Percentiles rank a stretch among this genome's conserved stretches.
Conservation (phyloP, 2,797 vertebrate genomes). For the Natrix natrix region DNA sequence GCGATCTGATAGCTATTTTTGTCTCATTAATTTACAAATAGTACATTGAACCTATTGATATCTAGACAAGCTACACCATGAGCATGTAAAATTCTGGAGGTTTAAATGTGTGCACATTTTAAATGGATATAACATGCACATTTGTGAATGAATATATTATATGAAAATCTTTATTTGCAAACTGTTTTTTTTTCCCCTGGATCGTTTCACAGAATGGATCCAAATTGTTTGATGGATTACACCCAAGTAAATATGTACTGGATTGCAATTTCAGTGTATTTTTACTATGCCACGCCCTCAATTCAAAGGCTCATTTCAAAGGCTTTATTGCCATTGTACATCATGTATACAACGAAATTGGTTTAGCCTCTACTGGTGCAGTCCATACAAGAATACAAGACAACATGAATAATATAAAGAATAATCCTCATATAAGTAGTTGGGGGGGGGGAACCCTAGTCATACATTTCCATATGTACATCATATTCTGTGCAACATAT, state of each 20-base stretch:
- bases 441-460: too few relatives aligned
- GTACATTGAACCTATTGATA: not conserved
- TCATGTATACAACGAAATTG: too few relatives aligned
- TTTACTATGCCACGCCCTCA: conserved; percentile 31
- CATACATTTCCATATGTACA: too few relatives aligned
- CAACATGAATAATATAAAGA: too few relatives aligned
- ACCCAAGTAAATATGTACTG: not conserved
- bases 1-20: not conserved
- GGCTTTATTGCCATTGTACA: too few relatives aligned
- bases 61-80: not conserved
- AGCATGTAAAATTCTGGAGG: not conserved
- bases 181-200: not conserved
- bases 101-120: not conserved
- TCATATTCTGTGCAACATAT: too few relatives aligned
- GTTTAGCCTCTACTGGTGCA: too few relatives aligned
- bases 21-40: not conserved
- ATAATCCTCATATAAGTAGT: too few relatives aligned
- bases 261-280: conserved; percentile 7
- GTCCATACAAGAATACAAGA: too few relatives aligned
- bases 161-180: not conserved
- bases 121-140: not conserved
- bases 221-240: not conserved
- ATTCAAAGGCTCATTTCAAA: too few relatives aligned
- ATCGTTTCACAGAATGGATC: not conserved
- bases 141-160: not conserved